These are phyloP conservation scores for Crambe crambe DNA, from an alignment of 37 sponge, comb jelly and placozoan genomes.

Conservation along the genomic window DNA sequence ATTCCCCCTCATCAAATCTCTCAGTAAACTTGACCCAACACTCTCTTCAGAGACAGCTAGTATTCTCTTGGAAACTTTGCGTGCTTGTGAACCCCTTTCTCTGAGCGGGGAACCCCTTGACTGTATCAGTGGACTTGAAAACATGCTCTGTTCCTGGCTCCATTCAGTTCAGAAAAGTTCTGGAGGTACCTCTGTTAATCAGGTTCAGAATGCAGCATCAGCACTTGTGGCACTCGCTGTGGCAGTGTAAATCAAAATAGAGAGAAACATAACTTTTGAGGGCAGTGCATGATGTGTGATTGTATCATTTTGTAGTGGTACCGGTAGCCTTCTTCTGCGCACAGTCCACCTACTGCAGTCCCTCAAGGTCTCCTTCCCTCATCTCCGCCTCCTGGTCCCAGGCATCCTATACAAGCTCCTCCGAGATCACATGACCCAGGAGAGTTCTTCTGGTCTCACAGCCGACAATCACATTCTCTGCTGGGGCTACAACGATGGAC, in stretches of 20 bases:
- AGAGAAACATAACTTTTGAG: neutral
- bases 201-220: constrained; percentile 66
- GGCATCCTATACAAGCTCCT: constrained; percentile 49
- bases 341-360: constrained; percentile 68
- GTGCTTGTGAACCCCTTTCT: constrained; percentile 82
- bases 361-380: constrained; percentile 21
- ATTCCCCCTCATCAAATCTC: constrained; percentile 85
- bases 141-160: constrained; percentile 87
- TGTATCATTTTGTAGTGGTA: constrained; percentile 47
- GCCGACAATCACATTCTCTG: constrained; percentile 50
- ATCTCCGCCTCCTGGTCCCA: constrained; percentile 45
- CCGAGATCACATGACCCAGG: constrained; percentile 27
- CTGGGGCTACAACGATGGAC: constrained; percentile 73
- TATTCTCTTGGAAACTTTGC: constrained; percentile 69
- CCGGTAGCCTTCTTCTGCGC: constrained; percentile 55
- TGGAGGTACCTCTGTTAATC: neutral
- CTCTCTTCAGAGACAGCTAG: constrained; percentile 65
- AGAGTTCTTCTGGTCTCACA: constrained; percentile 40
- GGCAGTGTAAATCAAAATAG: constrained; percentile 67
- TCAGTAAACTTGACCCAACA: constrained; percentile 71
- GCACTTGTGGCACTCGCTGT: constrained; percentile 78
- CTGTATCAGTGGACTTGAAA: constrained; percentile 85
- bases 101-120: constrained; percentile 81
- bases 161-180: constrained; percentile 23
- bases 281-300: neutral